These are phyloP conservation scores for Hermaeophaga mercurialis DNA, from an alignment of 2,888 invertebrate genomes.

Conservation along the genomic window DNA sequence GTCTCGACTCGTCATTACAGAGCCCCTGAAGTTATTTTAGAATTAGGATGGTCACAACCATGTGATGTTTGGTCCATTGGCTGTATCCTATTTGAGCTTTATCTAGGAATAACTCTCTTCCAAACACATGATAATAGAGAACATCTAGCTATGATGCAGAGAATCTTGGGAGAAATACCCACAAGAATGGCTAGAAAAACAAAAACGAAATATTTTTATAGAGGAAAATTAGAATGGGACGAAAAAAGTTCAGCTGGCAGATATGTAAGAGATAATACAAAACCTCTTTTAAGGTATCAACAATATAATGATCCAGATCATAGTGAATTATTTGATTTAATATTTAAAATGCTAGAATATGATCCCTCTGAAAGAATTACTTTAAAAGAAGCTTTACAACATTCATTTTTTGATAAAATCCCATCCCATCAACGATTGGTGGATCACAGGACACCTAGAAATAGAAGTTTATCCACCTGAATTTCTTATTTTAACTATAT, in stretches of 20 bases:
- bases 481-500: constrained; percentile 7
- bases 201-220: constrained; percentile 97
- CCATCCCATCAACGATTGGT: constrained; percentile 78
- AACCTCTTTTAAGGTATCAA: constrained; percentile 90
- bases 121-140: constrained; percentile 99
- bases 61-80: constrained; percentile 99
- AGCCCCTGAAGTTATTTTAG: constrained; percentile 99
- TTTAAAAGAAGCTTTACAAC: constrained; percentile 84
- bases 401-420: constrained; percentile 91
- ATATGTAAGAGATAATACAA: constrained; percentile 98
- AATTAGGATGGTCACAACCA: constrained; percentile 99
- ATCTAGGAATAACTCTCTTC: constrained; percentile 96
- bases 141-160: constrained; percentile 99
- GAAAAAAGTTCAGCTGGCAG: constrained; percentile 94
- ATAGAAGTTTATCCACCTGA: constrained; percentile 15
- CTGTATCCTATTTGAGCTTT: constrained; percentile 98
- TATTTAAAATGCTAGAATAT: constrained; percentile 95
- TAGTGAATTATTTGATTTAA: constrained; percentile 90
- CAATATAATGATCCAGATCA: constrained; percentile 88
- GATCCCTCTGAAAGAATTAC: constrained; percentile 91
- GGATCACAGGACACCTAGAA: constrained; percentile 46
- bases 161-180: constrained; percentile 95
- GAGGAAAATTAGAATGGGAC: constrained; percentile 97
- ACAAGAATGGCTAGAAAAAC: constrained; percentile 89
- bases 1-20: constrained; percentile 98